phyloP scores from a whole-genome alignment of 2,113 vertebrate species.

The Leptocoma aspasia region DNA sequence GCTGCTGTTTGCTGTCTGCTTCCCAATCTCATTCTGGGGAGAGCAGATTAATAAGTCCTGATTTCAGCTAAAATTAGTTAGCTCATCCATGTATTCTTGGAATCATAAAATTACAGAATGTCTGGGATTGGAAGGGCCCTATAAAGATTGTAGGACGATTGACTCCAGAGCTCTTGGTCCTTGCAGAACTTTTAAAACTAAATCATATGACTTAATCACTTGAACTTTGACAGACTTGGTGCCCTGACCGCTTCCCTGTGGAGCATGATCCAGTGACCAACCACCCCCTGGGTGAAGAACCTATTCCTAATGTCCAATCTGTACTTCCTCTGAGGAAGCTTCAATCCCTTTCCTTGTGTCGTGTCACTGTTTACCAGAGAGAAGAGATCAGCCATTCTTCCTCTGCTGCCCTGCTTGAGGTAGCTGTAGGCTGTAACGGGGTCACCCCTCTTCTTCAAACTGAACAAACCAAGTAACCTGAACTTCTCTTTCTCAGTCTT shows the following conservation, averaged over 20 bases:
- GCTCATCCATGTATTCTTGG: neutral
- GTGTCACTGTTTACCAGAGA: neutral
- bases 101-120: neutral
- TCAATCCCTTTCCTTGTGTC: neutral
- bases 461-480: neutral
- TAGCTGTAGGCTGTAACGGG: accelerated
- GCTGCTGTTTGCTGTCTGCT: neutral
- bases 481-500: accelerated
- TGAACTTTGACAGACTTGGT: neutral
- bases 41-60: neutral
- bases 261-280: accelerated
- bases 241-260: accelerated
- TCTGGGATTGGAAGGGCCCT: neutral
- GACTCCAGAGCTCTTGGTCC: neutral
- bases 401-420: accelerated
- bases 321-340: neutral
- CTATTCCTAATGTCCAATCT: neutral
- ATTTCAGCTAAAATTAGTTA: neutral
- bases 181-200: neutral
- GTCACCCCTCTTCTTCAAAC: neutral
- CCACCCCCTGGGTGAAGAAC: neutral
- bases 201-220: neutral
- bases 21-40: neutral
- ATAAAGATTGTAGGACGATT: accelerated
- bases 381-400: neutral